A percentile compares a stretch with the other conserved stretches of the same genome.
Evolutionary conservation across 2,113 vertebrate genomes (phyloP).

Genomic region (Tetraodon nigroviridis): DNA sequence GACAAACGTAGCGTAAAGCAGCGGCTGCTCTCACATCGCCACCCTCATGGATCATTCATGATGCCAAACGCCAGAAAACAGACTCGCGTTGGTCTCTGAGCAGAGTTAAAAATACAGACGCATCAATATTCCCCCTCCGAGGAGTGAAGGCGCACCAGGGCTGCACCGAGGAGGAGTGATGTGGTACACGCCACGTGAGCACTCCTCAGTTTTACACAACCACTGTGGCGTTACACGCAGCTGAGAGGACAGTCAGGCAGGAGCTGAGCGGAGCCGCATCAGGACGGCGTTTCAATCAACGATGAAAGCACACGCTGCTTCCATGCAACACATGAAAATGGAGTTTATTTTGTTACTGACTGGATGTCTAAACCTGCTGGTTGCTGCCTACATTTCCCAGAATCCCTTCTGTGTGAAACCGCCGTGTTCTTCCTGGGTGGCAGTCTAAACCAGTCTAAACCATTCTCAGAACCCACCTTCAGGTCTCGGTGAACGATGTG

Average conservation of each 20-base stretch:
- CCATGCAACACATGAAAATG: too few relatives aligned
- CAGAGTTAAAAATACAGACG: slow-evolving; percentile 29
- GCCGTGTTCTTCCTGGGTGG: too few relatives aligned
- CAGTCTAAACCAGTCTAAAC: too few relatives aligned
- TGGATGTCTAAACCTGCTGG: neutral
- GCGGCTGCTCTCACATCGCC: slow-evolving; percentile 6
- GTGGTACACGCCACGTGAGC: slow-evolving; percentile 18
- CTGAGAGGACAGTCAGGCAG: neutral
- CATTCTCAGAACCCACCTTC: slow-evolving; percentile 80
- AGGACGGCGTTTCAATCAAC: neutral
- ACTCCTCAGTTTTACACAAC: neutral
- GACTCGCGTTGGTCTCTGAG: neutral
- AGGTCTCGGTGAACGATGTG: slow-evolving; percentile 97
- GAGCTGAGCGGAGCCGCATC: neutral
- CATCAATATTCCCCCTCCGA: slow-evolving; percentile 46
- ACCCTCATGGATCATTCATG: slow-evolving; percentile 50
- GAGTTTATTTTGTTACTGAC: neutral
- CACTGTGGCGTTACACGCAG: neutral
- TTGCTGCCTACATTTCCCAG: neutral
- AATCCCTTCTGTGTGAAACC: neutral
- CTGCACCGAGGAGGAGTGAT: neutral
- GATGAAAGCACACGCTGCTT: too few relatives aligned
- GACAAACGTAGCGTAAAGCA: neutral
- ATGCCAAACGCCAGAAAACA: slow-evolving; percentile 15
- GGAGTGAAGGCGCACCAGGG: slow-evolving; percentile 1